Evolutionary conservation across 2,888 invertebrate species (phyloP), one percentile per base, ranked within the genome.

Genomic region (Trichogramma evanescens): DNA sequence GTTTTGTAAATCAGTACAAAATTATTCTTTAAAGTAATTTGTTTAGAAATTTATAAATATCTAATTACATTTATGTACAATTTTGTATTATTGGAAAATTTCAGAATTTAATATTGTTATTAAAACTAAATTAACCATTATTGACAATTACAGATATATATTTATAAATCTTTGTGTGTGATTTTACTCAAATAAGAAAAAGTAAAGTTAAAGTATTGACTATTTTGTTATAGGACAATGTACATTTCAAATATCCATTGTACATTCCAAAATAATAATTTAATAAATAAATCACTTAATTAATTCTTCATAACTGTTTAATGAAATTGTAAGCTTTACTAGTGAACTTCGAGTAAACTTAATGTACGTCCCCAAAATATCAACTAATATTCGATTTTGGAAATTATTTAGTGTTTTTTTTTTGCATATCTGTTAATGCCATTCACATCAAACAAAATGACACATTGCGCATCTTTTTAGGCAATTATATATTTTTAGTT

Each of bases 141-240:
- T 39, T 9, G 9, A 50, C 45, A n/a, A 48, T n/a, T 59, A 13
- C 8, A 59, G 10, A 48, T 7, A 3, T 13, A 10, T 48, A 48
- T 48, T 48, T 6, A 48, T 48, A 13, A 48, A 48, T 10, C 13
- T 48, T n/a, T 13, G 10, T 1, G 10, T 6, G 10, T 43, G 50
- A 54, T 50, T 59, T 54, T 50, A 50, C 45, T 6, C 38, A 59
- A 58, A 46, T 50, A 13, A 9, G n/a, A 49, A 54, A 43, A 7
- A 42, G 50, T 50, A 26, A 26, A 26, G 26, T 26, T 26, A 26
- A 26, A 26, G 26, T 26, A 26, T 26, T 26, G 26, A 26, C 26
- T 26, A 26, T 26, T 26, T 26, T 26, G 26, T 26, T 26, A 26
- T 26, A 2, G 26, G 26, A 26, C 26, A 26, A 26, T 26, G 26